A percentile compares a stretch with the other conserved stretches of the same genome.
phyloP scores from a whole-genome alignment of 1,140 invertebrate species.

The Macrobrachium nipponense region DNA sequence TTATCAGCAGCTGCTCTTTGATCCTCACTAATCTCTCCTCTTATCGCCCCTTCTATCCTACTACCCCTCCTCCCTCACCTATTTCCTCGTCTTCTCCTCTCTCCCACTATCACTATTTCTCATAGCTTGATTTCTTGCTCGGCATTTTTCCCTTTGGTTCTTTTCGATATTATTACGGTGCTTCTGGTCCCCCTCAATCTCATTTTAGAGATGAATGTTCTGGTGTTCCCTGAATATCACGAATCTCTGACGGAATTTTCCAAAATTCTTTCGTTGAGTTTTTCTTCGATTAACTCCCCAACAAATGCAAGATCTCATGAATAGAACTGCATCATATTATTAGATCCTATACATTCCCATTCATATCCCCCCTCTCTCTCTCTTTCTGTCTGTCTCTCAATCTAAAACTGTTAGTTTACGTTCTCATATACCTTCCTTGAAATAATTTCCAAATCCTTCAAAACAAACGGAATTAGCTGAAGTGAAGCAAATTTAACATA shows the following conservation, averaged over 20 bases:
- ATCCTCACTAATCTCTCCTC: not conserved
- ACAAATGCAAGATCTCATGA: too few species aligned
- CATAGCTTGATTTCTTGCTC: not conserved
- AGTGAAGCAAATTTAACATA: too few species aligned
- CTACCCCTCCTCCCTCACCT: not conserved
- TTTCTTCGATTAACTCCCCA: too few species aligned
- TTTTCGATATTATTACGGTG: too few species aligned
- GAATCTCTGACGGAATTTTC: too few species aligned
- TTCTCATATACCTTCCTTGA: not conserved
- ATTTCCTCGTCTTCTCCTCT: not conserved
- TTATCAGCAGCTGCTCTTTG: not conserved
- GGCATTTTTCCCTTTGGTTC: not conserved
- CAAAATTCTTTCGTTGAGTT: too few species aligned
- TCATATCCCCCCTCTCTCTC: constrained; percentile 8
- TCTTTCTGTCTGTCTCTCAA: not conserved
- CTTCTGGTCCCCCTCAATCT: too few species aligned
- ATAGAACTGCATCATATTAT: too few species aligned
- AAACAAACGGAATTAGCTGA: too few species aligned
- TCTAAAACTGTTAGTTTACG: not conserved
- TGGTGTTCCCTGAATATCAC: too few species aligned
- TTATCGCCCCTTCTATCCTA: not conserved
- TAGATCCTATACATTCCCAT: not conserved
- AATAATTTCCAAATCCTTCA: too few species aligned
- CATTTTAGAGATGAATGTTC: too few species aligned
- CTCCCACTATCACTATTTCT: not conserved